Evolutionary conservation across 2,797 vertebrate species (phyloP).

Genomic region (Karalla daura): DNA sequence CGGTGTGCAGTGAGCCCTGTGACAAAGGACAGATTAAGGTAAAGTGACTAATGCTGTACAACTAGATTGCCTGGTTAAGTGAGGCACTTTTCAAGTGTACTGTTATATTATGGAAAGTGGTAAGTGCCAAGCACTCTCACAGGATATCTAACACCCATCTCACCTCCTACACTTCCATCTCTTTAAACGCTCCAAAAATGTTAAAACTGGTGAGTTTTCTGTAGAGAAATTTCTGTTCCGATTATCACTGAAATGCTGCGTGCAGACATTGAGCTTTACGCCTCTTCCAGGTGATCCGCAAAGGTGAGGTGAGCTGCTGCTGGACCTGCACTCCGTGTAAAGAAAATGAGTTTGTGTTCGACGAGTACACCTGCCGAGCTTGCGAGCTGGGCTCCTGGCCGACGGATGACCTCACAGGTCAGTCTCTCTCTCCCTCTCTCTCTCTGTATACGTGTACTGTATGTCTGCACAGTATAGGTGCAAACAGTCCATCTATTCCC

Average conservation of each 20-base stretch:
- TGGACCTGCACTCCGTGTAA: constrained; percentile 99
- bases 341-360: constrained; percentile 95
- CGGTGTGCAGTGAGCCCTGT: constrained; percentile 97
- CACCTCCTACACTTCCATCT: too few relatives aligned
- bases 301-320: constrained; percentile 98
- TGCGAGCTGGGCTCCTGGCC: constrained; percentile 98
- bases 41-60: not conserved
- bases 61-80: not conserved
- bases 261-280: constrained; percentile 2
- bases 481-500: not conserved
- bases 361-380: constrained; percentile 96
- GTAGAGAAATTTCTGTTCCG: not conserved
- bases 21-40: constrained; percentile 98
- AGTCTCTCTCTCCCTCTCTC: constrained; percentile 25
- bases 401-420: constrained; percentile 86
- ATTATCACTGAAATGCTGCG: not conserved
- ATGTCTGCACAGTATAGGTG: constrained; percentile 4
- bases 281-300: constrained; percentile 92
- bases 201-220: too few relatives aligned
- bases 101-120: too few relatives aligned
- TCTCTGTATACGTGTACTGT: constrained; percentile 10
- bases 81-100: not conserved
- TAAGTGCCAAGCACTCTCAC: too few relatives aligned
- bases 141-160: too few relatives aligned
- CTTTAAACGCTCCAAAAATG: too few relatives aligned